Evolutionary conservation across 2,888 invertebrate genomes (phyloP).

Genomic region (Chrysina gloriosa): DNA sequence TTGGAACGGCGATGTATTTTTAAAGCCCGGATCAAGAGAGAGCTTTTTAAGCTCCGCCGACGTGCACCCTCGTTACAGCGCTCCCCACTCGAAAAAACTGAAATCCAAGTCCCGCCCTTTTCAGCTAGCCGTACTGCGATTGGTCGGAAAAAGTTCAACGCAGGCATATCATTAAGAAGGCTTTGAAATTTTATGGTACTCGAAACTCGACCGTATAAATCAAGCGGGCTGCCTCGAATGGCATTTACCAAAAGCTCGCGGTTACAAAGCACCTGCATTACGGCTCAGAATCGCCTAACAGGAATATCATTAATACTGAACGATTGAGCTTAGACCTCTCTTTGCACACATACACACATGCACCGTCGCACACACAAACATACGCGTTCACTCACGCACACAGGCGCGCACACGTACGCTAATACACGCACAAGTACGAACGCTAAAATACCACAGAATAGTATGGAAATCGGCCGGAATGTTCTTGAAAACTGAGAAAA

Average conservation of each 20-base stretch:
- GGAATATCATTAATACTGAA: slow-evolving; percentile 60
- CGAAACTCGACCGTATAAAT: slow-evolving; percentile 64
- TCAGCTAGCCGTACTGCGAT: slow-evolving; percentile 56
- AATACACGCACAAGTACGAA: slow-evolving; percentile 25
- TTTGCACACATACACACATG: slow-evolving; percentile 27
- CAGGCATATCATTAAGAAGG: slow-evolving; percentile 66
- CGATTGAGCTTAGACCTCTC: slow-evolving; percentile 55
- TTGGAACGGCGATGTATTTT: slow-evolving; percentile 65
- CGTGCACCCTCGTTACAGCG: slow-evolving; percentile 49
- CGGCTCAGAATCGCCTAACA: slow-evolving; percentile 54
- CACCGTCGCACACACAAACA: slow-evolving; percentile 15
- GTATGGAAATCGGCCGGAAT: slow-evolving; percentile 49
- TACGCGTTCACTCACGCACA: slow-evolving; percentile 4
- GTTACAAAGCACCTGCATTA: slow-evolving; percentile 51
- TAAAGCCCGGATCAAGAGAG: slow-evolving; percentile 62
- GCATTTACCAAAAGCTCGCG: slow-evolving; percentile 49
- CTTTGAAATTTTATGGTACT: slow-evolving; percentile 63
- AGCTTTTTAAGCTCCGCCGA: slow-evolving; percentile 58
- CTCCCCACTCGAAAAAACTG: slow-evolving; percentile 59
- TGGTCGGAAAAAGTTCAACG: slow-evolving; percentile 64
- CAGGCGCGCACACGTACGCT: slow-evolving; percentile 12
- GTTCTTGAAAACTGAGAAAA: slow-evolving; percentile 62
- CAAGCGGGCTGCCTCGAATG: slow-evolving; percentile 52
- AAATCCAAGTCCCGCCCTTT: slow-evolving; percentile 58
- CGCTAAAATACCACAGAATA: slow-evolving; percentile 45